Evolutionary conservation across 2,113 vertebrate genomes (phyloP).

Genomic region (Strigops habroptila): DNA sequence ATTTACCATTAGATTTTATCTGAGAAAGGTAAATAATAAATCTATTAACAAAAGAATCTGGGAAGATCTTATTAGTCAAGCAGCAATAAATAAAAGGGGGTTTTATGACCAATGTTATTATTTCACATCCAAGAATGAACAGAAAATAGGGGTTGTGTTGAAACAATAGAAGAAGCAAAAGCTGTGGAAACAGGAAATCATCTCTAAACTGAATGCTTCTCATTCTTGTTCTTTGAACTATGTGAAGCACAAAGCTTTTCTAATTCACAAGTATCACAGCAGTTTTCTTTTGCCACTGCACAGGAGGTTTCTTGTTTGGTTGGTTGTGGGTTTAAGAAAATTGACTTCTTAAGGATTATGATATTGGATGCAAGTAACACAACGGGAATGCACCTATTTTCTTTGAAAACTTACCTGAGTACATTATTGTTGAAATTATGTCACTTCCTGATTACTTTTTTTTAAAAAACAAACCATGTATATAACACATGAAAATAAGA

Average conservation of each 20-base stretch:
- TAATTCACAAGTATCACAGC: not conserved
- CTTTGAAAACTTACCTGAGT: not conserved
- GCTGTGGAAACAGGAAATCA: not conserved
- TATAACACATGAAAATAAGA: not conserved
- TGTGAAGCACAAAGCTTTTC: not conserved
- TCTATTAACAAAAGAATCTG: not conserved
- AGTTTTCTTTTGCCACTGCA: not conserved
- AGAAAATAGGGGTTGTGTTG: not conserved
- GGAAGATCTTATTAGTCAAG: not conserved
- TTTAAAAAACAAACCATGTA: not conserved
- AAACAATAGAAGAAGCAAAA: not conserved
- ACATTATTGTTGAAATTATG: not conserved
- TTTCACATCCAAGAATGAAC: not conserved
- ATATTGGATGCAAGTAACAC: not conserved
- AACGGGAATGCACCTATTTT: not conserved
- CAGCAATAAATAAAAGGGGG: not conserved
- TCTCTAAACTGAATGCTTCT: not conserved
- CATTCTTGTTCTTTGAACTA: not conserved
- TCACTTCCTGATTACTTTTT: not conserved
- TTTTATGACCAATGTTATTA: not conserved
- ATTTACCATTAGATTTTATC: not conserved
- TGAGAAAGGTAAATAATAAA: conserved; percentile 9
- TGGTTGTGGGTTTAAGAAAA: not conserved
- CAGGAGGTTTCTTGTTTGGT: not conserved
- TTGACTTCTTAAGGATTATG: not conserved